Percentiles rank a stretch among this genome's conserved stretches.
phyloP scores from a whole-genome alignment of 2,888 invertebrate genomes.

The Furcula furcula region DNA sequence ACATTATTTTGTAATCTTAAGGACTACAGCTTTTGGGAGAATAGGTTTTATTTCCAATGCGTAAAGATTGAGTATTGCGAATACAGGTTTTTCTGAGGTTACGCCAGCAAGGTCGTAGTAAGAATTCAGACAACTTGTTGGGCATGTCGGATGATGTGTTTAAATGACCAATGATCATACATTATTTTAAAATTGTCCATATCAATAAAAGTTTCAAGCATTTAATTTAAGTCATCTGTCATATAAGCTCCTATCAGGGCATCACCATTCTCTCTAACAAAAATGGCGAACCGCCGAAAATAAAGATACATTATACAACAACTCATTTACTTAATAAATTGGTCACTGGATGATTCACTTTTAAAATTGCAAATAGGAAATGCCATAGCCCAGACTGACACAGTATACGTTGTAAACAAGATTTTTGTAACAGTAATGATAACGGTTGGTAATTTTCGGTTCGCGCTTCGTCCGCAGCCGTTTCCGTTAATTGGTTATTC shows the following conservation, averaged over 20 bases:
- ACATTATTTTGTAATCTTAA: slow-evolving; percentile 21
- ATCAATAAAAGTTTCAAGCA: too few species aligned
- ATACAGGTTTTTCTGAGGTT: slow-evolving; percentile 10
- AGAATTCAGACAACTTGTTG: slow-evolving; percentile 19
- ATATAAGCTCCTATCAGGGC: too few species aligned
- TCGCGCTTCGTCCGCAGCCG: slow-evolving; percentile 33
- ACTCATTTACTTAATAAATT: background rate
- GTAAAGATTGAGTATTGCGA: slow-evolving; percentile 6
- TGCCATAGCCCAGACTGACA: background rate
- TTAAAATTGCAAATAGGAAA: slow-evolving; percentile 6
- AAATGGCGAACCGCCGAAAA: background rate
- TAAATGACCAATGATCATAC: slow-evolving; percentile 8
- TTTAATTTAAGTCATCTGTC: too few species aligned
- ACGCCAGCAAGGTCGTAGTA: slow-evolving; percentile 24
- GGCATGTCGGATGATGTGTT: slow-evolving; percentile 16
- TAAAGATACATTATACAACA: background rate
- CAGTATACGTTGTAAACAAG: slow-evolving; percentile 22
- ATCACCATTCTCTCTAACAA: background rate
- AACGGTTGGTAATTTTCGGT: slow-evolving; percentile 45
- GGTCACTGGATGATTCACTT: background rate
- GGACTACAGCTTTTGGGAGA: slow-evolving; percentile 6
- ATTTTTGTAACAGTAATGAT: slow-evolving; percentile 46
- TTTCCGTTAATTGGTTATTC: slow-evolving; percentile 47
- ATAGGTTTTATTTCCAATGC: slow-evolving; percentile 16
- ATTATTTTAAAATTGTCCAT: too few species aligned